phyloP scores from a whole-genome alignment of 2,888 invertebrate genomes.

The Lypha dubia region DNA sequence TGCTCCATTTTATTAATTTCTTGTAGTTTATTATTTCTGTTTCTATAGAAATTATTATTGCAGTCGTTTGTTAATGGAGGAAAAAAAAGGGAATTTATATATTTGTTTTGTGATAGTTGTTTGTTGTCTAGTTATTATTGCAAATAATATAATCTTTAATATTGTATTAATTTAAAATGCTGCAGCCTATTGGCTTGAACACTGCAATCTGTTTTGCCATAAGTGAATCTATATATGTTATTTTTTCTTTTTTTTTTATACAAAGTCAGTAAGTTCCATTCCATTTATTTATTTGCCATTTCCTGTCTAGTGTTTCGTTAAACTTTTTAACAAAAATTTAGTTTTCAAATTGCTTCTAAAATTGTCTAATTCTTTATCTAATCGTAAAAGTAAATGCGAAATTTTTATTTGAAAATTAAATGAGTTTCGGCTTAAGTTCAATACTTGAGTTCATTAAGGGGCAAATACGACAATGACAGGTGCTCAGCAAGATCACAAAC shows the following conservation, averaged over 20 bases:
- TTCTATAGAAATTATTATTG: constrained; percentile 24
- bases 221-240: not conserved
- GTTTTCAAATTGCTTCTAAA: not conserved
- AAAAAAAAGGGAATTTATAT: constrained; percentile 50
- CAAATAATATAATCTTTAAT: constrained; percentile 31
- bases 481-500: too few relatives aligned
- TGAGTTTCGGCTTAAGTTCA: too few relatives aligned
- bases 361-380: not conserved
- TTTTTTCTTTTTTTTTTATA: not conserved
- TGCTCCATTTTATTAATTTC: constrained; percentile 45
- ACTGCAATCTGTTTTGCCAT: not conserved
- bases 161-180: constrained; percentile 11
- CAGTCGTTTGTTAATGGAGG: constrained; percentile 28
- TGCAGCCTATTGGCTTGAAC: not conserved
- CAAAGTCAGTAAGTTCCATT: not conserved
- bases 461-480: too few relatives aligned
- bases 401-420: too few relatives aligned
- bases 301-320: constrained; percentile 21
- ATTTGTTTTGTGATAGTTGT: constrained; percentile 22
- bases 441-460: too few relatives aligned
- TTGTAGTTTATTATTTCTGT: not conserved
- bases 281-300: constrained; percentile 14
- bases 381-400: too few relatives aligned
- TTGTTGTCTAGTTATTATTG: constrained; percentile 21
- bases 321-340: not conserved